Conservation (phyloP, 2,797 vertebrate genomes). For the Helicolenus hilgendorfi region DNA sequence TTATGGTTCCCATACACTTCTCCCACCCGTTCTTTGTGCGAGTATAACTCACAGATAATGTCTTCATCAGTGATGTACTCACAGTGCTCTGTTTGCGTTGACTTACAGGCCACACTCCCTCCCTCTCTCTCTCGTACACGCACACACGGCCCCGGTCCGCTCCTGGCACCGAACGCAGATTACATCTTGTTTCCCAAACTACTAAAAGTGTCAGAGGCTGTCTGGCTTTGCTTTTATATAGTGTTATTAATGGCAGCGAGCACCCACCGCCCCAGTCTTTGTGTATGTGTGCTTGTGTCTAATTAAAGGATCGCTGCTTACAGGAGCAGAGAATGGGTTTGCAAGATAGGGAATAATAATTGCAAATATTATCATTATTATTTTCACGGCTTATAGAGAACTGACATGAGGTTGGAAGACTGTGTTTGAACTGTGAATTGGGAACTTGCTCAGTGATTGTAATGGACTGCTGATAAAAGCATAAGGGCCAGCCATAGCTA, state of each 20-base stretch:
- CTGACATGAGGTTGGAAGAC: conserved; percentile 66
- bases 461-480: conserved; percentile 75
- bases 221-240: conserved; percentile 91
- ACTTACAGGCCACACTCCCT: conserved; percentile 85
- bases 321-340: conserved; percentile 88
- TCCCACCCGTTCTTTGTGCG: conserved; percentile 71
- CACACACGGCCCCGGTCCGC: conserved; percentile 65
- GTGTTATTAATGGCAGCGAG: conserved; percentile 90
- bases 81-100: conserved; percentile 82
- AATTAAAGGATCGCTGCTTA: conserved; percentile 90
- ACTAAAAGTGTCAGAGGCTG: conserved; percentile 92
- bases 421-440: conserved; percentile 79
- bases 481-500: conserved; percentile 39
- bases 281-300: conserved; percentile 81
- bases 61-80: conserved; percentile 86
- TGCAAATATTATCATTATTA: conserved; percentile 89
- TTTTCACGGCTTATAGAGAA: conserved; percentile 80
- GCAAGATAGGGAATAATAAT: conserved; percentile 90
- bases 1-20: conserved; percentile 65
- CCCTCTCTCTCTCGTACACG: conserved; percentile 39
- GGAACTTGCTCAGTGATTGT: conserved; percentile 74
- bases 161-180: conserved; percentile 89
- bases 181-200: conserved; percentile 92
- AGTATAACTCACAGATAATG: conserved; percentile 85
- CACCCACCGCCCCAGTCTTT: conserved; percentile 76